Evolutionary conservation across 2,888 invertebrate species (phyloP), one percentile per base, ranked within the genome.

Genomic region (Eupithecia exiguata): DNA sequence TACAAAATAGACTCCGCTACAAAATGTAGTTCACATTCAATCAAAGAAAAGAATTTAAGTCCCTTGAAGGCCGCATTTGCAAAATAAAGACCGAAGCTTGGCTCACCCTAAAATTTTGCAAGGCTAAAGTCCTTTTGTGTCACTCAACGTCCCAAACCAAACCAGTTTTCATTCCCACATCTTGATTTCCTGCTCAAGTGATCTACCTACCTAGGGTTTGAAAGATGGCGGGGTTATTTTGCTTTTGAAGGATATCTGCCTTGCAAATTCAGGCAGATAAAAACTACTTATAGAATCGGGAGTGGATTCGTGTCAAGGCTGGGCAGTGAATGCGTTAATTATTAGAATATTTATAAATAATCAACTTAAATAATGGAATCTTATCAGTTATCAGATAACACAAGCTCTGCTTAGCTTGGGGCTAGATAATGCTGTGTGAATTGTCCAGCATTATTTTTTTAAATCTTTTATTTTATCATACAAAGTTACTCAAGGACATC

Each of bases 101-200:
- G 18, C 35, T 46, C 67, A 18, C 67, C 43, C 67, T 62, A 35
- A 62, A 35, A 21, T 62, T 62, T 35, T 62, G 62, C 65, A 65
- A 38, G n/a, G 67, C 43, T 67, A 16, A 67, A 5, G 16, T 43
- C 67, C 67, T 67, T 67, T 67, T 46, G 43, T 65, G 62, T 62
- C 62, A 62, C 62, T 62, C 62, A 62, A 62, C 62, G 18, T 65
- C 65, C 35, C 65, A n/a, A 65, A 43, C 25, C 16, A 30, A 67
- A 67, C 67, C 67, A 65, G 65, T 65, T 65, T 65, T n/a, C n/a
- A 65, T 65, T 65, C 65, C 65, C 65, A 65, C 65, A 65, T n/a
- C 65, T 65, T 65, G 38, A 65, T 65, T 65, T 65, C 65, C 65
- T 65, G 65, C n/a, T 65, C 16, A 30, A 30, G 35, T 35, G 62